A percentile compares a stretch with the other conserved stretches of the same genome.
Evolutionary conservation across 2,797 vertebrate species (phyloP).

Genomic region (Coilia nasus): DNA sequence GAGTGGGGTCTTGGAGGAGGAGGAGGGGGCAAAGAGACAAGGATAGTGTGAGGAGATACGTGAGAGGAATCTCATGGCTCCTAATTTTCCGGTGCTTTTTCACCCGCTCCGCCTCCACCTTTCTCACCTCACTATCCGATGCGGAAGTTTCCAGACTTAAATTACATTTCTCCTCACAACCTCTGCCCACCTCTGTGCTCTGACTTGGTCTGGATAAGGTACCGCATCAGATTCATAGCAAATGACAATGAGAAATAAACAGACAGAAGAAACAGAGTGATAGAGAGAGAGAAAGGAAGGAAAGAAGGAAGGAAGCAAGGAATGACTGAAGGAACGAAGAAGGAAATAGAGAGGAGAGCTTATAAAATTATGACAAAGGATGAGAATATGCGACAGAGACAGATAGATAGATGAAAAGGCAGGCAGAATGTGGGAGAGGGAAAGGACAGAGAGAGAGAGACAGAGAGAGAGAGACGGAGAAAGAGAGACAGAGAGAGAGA

Average conservation of each 20-base stretch:
- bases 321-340: not conserved
- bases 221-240: not conserved
- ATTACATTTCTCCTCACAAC: constrained; percentile 13
- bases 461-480: not conserved
- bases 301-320: constrained; percentile 41
- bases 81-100: not conserved
- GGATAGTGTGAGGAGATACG: not conserved
- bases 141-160: constrained; percentile 11
- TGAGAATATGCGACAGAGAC: not conserved
- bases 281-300: not conserved
- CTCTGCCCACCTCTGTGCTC: not conserved
- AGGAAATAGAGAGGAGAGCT: not conserved
- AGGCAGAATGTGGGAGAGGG: not conserved
- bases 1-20: not conserved
- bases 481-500: constrained; percentile 41
- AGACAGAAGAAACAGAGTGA: constrained; percentile 41
- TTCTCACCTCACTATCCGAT: not conserved
- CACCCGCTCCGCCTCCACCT: not conserved
- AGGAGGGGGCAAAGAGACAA: not conserved
- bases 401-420: not conserved
- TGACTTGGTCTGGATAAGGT: not conserved
- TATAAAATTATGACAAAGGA: not conserved
- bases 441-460: constrained; percentile 34
- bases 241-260: not conserved
- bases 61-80: not conserved